These are phyloP conservation scores for Trogon surrucura DNA, from an alignment of 2,113 vertebrate species.

Conservation along the genomic window DNA sequence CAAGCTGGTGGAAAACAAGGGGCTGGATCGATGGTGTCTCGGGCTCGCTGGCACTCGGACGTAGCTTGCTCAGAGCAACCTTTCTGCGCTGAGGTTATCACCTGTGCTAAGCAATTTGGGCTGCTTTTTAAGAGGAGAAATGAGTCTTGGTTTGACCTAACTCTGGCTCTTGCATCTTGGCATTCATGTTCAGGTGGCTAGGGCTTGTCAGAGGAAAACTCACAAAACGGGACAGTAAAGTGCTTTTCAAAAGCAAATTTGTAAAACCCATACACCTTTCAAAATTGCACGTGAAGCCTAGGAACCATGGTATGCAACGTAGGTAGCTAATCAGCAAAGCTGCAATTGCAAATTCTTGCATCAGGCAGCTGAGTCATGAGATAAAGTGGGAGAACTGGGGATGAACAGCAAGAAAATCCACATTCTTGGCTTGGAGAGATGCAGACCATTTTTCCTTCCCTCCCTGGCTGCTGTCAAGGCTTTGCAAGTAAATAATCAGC, in stretches of 20 bases:
- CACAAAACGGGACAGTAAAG: neutral
- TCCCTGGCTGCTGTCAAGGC: neutral
- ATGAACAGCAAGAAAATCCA: conserved; percentile 54
- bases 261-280: neutral
- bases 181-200: neutral
- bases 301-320: neutral
- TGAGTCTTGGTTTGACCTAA: neutral
- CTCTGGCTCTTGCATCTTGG: accelerated
- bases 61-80: neutral
- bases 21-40: neutral
- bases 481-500: conserved; percentile 17
- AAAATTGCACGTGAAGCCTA: neutral
- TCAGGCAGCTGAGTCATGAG: conserved; percentile 47
- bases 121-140: neutral
- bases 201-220: neutral
- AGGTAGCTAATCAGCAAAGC: neutral
- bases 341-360: conserved; percentile 20
- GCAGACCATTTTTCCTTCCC: neutral
- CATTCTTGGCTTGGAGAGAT: conserved; percentile 19
- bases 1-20: neutral
- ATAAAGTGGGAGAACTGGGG: conserved; percentile 23
- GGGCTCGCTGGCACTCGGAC: accelerated
- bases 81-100: neutral
- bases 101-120: neutral
- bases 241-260: neutral